Evolutionary conservation across 2,797 vertebrate genomes (phyloP), one percentile per base, ranked within the genome.

Genomic region (Cynopterus sphinx): DNA sequence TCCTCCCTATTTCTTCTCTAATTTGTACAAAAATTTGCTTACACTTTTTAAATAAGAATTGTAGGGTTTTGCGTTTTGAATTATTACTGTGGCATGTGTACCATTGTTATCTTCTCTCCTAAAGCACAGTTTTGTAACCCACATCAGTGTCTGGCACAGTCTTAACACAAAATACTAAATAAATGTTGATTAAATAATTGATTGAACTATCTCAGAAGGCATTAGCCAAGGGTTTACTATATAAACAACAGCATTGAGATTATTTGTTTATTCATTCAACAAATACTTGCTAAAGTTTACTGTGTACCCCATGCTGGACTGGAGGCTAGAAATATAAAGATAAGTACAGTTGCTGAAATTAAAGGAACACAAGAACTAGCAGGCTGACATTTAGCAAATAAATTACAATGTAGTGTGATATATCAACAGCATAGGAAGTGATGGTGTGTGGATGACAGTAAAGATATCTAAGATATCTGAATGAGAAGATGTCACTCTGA

Each of bases 231-330:
- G 65, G 82, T 90, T 96, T 92, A 24, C 41, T 79, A 41, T 26
- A 28, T 46, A 85, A 74, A 83, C 21, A 26, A 36, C 19, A 26
- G 36, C 28, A 28, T 91, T 93, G 33, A 81, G 73, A 89, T 91
- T 55, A 88, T 96, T 94, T 17, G 21, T 55, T 73, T 71, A 92
- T 94, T 97, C 65, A 94, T 55, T 92, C 75, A 81, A 59, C n/a
- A 74, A 87, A 87, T 51, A 67, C 39, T 74, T 77, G 12, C 51
- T 82, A 41, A 90, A 77, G 65, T 55, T 88, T 90, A 26, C 57
- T 85, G 10, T 86, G 57, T 46, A 65, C 36, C 57, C 11, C 39
- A 46, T 0, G 0, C 36, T 59, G n/a, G 63, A 55, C 36, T 73
- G 13, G 15, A 19, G 39, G 9, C 88, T 61, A 16, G 28, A 96